Evolutionary conservation across 2,888 invertebrate species (phyloP).

Genomic region (Tipula helvola): DNA sequence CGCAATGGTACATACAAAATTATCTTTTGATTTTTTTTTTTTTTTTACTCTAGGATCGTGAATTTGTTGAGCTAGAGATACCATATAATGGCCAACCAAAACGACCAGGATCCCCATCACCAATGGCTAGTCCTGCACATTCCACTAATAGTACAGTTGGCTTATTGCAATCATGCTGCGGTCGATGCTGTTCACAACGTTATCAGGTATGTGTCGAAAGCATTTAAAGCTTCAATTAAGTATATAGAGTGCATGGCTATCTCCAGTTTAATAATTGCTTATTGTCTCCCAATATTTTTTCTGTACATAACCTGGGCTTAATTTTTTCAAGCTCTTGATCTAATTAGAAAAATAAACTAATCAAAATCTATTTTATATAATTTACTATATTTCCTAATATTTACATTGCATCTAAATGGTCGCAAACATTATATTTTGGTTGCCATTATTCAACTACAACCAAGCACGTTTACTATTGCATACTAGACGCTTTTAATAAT

Average conservation of each 20-base stretch:
- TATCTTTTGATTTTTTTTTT: no score
- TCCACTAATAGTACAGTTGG: conserved; percentile 60
- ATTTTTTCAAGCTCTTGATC: neutral
- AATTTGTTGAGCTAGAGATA: conserved; percentile 92
- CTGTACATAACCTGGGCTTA: neutral
- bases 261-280: neutral
- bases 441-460: neutral
- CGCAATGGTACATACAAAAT: no score
- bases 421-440: no score
- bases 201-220: conserved; percentile 57
- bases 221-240: neutral
- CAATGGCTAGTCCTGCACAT: conserved; percentile 76
- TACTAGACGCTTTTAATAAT: neutral
- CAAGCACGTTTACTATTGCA: neutral
- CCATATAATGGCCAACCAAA: conserved; percentile 90
- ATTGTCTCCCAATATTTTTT: neutral
- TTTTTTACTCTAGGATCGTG: conserved; percentile 61
- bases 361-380: neutral
- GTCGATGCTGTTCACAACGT: conserved; percentile 73
- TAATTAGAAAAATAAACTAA: neutral
- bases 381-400: neutral
- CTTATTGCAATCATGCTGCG: conserved; percentile 69
- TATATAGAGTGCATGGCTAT: neutral
- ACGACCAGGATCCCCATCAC: conserved; percentile 79
- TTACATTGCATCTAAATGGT: neutral